Evolutionary conservation across 2,797 vertebrate genomes (phyloP).

Genomic region (Coluber constrictor): DNA sequence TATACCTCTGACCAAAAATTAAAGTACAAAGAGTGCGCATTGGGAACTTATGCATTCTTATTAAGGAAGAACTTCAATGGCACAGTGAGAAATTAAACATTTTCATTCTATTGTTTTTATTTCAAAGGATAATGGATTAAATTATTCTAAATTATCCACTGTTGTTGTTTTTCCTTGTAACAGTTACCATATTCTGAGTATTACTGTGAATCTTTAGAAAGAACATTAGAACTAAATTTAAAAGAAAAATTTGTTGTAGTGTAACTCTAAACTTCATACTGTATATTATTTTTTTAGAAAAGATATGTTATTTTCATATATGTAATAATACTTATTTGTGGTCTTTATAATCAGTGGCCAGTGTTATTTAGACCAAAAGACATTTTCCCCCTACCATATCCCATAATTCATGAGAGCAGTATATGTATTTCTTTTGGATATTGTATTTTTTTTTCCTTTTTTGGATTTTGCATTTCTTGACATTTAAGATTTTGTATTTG

Average conservation of each 20-base stretch:
- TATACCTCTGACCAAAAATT: not conserved
- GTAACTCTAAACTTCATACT: not conserved
- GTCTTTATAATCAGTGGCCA: not conserved
- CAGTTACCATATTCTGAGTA: not conserved
- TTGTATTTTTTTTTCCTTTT: no score
- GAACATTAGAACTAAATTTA: not conserved
- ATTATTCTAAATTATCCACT: not conserved
- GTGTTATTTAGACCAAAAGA: not conserved
- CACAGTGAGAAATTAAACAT: not conserved
- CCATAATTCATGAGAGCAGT: not conserved
- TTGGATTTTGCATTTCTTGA: no score
- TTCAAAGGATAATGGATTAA: not conserved
- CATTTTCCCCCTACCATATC: not conserved
- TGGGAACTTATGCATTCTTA: not conserved
- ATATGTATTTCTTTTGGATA: not conserved
- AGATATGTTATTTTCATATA: not conserved
- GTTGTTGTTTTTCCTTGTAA: not conserved
- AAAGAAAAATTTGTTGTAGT: not conserved
- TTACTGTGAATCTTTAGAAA: not conserved
- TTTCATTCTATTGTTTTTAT: not conserved
- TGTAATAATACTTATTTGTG: not conserved
- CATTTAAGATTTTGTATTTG: no score
- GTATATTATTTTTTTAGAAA: not conserved
- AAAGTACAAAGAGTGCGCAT: not conserved
- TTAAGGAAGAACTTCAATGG: not conserved